A percentile compares a stretch with the other conserved stretches of the same genome.
Conservation (phyloP, 2,113 vertebrate genomes). For the Barnardius zonarius region DNA sequence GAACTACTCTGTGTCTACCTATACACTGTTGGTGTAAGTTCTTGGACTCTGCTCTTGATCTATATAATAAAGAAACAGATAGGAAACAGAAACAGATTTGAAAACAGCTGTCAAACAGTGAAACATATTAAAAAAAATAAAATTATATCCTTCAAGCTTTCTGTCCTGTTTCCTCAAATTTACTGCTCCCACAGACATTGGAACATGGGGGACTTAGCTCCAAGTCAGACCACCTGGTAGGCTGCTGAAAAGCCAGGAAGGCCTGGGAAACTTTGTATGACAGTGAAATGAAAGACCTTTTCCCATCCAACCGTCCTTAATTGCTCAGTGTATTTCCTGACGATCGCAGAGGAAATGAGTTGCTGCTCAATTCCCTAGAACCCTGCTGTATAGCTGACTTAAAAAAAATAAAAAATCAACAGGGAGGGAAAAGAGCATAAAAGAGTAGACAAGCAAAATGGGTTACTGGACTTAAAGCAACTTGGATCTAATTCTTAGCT, state of each 20-base stretch:
- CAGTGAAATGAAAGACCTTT: conserved; percentile 47
- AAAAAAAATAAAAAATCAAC: not conserved
- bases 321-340: conserved; percentile 34
- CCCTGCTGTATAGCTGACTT: not conserved
- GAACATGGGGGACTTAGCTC: not conserved
- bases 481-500: not conserved
- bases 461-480: not conserved
- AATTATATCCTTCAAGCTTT: not conserved
- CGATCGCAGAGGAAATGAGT: conserved; percentile 35
- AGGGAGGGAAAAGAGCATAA: not conserved
- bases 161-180: conserved; percentile 19
- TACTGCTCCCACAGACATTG: not conserved
- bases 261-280: conserved; percentile 46
- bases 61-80: not conserved
- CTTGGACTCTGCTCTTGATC: not conserved
- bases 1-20: not conserved
- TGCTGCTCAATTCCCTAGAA: conserved; percentile 43
- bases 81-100: not conserved
- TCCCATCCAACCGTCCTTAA: conserved; percentile 47
- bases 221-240: conserved; percentile 38
- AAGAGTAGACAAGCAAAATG: not conserved
- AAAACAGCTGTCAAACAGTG: not conserved
- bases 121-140: not conserved
- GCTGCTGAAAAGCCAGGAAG: conserved; percentile 58
- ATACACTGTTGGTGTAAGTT: not conserved